Evolutionary conservation across 2,888 invertebrate genomes (phyloP).

Genomic region (Cephus runcator): DNA sequence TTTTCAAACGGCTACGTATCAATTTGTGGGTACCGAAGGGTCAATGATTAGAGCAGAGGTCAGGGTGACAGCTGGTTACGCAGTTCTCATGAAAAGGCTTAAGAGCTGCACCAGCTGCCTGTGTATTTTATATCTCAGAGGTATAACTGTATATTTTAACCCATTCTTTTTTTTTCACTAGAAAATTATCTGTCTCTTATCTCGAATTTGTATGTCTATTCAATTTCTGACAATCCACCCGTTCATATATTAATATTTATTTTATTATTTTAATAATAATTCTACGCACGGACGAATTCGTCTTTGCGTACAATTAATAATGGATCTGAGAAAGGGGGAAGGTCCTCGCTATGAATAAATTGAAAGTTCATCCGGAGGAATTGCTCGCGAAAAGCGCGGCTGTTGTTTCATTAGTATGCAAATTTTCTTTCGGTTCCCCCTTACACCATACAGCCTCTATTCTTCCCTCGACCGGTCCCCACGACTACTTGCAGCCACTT

Average conservation of each 20-base stretch:
- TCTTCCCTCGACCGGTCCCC: background rate
- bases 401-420: conserved; percentile 44
- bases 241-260: too few relatives aligned
- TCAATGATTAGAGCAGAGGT: background rate
- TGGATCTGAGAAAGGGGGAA: conserved; percentile 25
- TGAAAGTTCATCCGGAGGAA: conserved; percentile 41
- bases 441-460: background rate
- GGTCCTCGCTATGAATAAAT: conserved; percentile 46
- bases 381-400: conserved; percentile 26
- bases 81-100: background rate
- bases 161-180: background rate
- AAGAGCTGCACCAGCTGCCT: too few relatives aligned
- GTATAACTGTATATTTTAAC: background rate
- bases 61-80: background rate
- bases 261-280: too few relatives aligned
- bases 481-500: background rate
- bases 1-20: background rate
- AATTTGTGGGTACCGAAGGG: background rate
- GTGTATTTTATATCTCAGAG: background rate
- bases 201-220: background rate
- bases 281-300: background rate
- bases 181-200: background rate
- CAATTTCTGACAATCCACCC: too few relatives aligned
- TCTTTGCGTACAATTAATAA: conserved; percentile 34
- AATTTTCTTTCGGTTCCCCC: conserved; percentile 28